Percentiles rank a stretch among this genome's conserved stretches.
These are phyloP conservation scores for Drosophila nannoptera DNA, from an alignment of 1,140 invertebrate species.

Conservation along the genomic window DNA sequence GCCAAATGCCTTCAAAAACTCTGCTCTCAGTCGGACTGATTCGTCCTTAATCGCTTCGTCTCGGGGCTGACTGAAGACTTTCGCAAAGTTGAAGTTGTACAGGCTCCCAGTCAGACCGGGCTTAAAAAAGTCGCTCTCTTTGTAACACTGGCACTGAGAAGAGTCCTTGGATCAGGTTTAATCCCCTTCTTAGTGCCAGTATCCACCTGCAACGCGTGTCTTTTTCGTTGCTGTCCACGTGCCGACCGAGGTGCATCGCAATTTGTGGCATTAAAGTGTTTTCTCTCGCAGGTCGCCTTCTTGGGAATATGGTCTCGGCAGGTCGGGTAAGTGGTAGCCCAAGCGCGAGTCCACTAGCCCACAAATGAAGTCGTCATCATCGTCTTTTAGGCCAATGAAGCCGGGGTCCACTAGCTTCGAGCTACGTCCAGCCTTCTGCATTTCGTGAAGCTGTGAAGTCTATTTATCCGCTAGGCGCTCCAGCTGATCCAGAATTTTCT, in stretches of 20 bases:
- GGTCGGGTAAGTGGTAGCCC: neutral
- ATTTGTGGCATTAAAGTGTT: neutral
- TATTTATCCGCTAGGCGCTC: constrained; percentile 38
- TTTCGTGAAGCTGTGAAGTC: constrained; percentile 33
- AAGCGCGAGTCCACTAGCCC: neutral
- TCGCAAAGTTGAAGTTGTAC: constrained; percentile 46
- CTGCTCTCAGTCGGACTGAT: constrained; percentile 32
- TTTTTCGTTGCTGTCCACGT: no score
- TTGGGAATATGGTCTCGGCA: constrained; percentile 8
- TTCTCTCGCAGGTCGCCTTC: neutral
- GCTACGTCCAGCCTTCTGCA: constrained; percentile 32
- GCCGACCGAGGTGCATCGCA: no score
- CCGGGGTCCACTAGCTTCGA: neutral
- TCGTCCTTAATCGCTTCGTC: constrained; percentile 4
- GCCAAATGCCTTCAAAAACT: constrained; percentile 48
- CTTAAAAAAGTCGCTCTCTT: constrained; percentile 23
- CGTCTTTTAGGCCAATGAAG: constrained; percentile 1
- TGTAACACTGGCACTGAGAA: constrained; percentile 1
- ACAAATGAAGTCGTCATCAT: neutral
- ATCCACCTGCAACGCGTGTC: neutral
- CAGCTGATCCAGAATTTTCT: constrained; percentile 33
- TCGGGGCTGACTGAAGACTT: constrained; percentile 26
- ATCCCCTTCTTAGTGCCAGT: neutral
- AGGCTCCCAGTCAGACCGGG: neutral
- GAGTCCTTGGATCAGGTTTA: neutral